Evolutionary conservation across 2,888 invertebrate genomes (phyloP).

Genomic region (Pristionchus japonicus): DNA sequence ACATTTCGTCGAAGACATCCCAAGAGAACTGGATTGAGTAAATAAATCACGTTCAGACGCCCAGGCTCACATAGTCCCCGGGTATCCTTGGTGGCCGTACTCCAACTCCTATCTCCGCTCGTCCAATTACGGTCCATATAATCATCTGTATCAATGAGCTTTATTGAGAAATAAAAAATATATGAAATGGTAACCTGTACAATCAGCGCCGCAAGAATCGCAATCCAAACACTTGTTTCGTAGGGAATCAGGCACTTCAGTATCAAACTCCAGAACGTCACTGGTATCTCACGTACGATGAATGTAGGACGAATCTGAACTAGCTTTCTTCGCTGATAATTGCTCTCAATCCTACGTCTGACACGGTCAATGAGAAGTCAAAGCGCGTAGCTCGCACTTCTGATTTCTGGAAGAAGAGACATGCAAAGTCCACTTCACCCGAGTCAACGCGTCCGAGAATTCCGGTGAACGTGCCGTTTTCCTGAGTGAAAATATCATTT

Average conservation of each 20-base stretch:
- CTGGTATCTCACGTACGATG: slow-evolving; percentile 13
- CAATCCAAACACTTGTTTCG: background rate
- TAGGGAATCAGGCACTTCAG: background rate
- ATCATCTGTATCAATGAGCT: background rate
- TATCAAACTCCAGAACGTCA: background rate
- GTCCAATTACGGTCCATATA: background rate
- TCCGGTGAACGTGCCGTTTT: background rate
- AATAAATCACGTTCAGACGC: background rate
- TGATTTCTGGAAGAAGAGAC: slow-evolving; percentile 4
- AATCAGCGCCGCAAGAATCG: background rate
- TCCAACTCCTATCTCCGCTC: background rate
- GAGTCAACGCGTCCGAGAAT: background rate
- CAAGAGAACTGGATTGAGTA: background rate
- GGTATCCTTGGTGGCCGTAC: background rate
- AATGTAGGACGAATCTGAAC: slow-evolving; percentile 8
- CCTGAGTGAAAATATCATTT: background rate
- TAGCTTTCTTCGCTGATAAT: too few relatives aligned
- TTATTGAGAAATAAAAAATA: background rate
- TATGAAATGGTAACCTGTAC: slow-evolving; percentile 6
- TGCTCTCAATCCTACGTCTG: background rate
- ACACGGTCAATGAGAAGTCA: background rate
- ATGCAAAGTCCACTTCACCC: background rate
- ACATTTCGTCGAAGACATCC: background rate
- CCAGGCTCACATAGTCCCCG: background rate
- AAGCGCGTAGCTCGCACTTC: background rate